phyloP scores from a whole-genome alignment of 2,888 invertebrate genomes.

The Pachycephus smyrnensis region DNA sequence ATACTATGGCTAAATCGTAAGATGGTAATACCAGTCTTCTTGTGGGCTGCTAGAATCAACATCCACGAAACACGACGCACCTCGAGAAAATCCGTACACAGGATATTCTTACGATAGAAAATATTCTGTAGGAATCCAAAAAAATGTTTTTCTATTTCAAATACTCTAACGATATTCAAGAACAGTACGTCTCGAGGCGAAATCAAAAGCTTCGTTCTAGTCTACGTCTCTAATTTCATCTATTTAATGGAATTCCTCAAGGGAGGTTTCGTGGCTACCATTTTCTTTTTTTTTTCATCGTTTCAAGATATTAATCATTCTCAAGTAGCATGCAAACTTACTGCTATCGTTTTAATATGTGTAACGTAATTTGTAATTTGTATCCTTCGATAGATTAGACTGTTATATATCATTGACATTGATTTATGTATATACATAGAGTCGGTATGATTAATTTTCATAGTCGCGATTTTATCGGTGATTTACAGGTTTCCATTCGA shows the following conservation, averaged over 20 bases:
- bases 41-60: conserved; percentile 16
- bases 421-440: not conserved
- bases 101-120: not conserved
- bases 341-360: not conserved
- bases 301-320: not conserved
- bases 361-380: not conserved
- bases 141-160: not conserved
- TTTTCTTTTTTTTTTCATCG: not conserved
- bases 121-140: not conserved
- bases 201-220: not conserved
- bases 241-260: not conserved
- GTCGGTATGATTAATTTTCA: not conserved
- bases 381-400: not conserved
- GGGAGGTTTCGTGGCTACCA: not conserved
- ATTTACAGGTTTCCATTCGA: not conserved
- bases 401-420: not conserved
- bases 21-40: conserved; percentile 25
- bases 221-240: not conserved
- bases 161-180: not conserved
- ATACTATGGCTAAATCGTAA: conserved; percentile 16
- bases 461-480: not conserved
- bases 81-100: not conserved
- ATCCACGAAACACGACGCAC: conserved; percentile 17
- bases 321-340: not conserved
- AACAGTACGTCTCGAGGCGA: not conserved